Conservation (phyloP, 2,888 invertebrate genomes). For the Euclidia mi region DNA sequence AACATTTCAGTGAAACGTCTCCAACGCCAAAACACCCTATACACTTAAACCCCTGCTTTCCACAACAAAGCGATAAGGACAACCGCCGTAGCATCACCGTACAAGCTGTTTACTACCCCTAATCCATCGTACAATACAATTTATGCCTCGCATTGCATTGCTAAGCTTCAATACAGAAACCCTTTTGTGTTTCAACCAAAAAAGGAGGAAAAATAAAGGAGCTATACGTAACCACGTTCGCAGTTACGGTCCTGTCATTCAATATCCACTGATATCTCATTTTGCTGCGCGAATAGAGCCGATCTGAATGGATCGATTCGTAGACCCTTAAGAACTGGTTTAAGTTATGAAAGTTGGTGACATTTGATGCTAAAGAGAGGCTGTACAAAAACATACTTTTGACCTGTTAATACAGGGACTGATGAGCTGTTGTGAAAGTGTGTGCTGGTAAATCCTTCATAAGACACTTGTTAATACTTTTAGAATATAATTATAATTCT, state of each 20-base stretch:
- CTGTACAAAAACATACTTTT: no score
- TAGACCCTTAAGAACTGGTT: conserved; percentile 61
- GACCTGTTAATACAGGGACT: no score
- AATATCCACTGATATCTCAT: conserved; percentile 88
- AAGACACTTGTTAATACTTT: no score
- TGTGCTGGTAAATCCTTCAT: no score
- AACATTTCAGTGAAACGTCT: no score
- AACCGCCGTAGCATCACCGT: conserved; percentile 40
- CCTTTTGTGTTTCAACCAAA: conserved; percentile 66
- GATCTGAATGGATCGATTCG: conserved; percentile 76
- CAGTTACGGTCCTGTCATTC: conserved; percentile 80
- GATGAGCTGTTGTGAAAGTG: no score
- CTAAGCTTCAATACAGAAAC: conserved; percentile 56
- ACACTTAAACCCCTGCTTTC: conserved; percentile 5
- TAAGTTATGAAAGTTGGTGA: conserved; percentile 52
- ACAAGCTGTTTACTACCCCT: conserved; percentile 69
- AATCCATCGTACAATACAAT: conserved; percentile 71
- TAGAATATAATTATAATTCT: no score
- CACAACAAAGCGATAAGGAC: conserved; percentile 33
- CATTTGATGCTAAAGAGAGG: background rate
- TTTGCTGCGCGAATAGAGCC: conserved; percentile 81
- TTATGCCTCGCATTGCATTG: conserved; percentile 62
- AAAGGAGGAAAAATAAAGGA: conserved; percentile 55
- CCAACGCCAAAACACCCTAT: background rate
- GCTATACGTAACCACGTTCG: conserved; percentile 61